Conservation (phyloP, 2,113 vertebrate species). For the Cavia aperea region DNA sequence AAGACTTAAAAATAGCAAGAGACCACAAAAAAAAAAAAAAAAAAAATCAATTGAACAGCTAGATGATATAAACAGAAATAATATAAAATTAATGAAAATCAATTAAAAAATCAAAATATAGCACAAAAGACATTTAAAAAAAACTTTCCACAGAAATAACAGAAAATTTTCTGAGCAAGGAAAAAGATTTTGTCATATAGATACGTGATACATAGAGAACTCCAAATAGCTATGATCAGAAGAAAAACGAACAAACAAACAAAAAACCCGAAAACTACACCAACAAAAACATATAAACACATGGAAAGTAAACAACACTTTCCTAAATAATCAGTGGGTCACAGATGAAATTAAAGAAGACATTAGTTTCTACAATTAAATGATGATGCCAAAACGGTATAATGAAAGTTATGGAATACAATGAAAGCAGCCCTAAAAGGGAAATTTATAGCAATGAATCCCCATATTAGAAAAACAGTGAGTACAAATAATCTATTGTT, state of each 20-base stretch:
- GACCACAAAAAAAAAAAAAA: not conserved
- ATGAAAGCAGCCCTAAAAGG: not conserved
- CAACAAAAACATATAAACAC: not conserved
- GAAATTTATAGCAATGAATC: not conserved
- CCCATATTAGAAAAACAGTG: not conserved
- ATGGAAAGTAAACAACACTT: not conserved
- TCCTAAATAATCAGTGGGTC: not conserved
- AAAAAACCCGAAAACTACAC: not conserved
- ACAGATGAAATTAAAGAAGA: not conserved
- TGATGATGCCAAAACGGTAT: not conserved
- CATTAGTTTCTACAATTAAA: not conserved
- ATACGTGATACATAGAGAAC: not conserved
- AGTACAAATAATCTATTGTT: too few relatives aligned
- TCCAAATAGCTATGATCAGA: not conserved
- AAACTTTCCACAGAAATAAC: not conserved
- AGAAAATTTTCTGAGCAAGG: not conserved
- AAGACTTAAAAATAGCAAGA: not conserved
- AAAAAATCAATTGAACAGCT: not conserved
- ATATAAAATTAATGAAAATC: not conserved
- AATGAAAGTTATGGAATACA: not conserved
- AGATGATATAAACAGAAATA: not conserved
- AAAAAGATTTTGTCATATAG: not conserved
- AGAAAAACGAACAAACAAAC: not conserved
- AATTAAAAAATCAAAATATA: not conserved
- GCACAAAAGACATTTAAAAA: not conserved